Percentiles rank a stretch among this genome's conserved stretches.
phyloP scores from a whole-genome alignment of 2,888 invertebrate genomes.

The Gibbula magus region DNA sequence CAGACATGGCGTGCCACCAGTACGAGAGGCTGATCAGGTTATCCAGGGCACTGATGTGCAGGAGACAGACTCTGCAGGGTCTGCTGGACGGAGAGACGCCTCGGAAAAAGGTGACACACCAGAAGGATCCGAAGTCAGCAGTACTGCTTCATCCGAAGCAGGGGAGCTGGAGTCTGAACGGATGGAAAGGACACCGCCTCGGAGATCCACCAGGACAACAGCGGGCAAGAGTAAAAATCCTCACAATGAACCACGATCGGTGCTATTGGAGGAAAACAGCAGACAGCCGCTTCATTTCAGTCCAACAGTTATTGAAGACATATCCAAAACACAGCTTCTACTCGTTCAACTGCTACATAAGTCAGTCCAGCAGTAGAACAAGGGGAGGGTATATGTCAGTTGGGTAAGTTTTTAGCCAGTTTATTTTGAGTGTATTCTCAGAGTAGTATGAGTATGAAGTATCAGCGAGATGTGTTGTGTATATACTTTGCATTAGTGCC shows the following conservation, averaged over 20 bases:
- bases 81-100: not conserved
- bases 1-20: conserved; percentile 2
- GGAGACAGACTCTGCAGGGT: not conserved
- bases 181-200: not conserved
- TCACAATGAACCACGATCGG: not conserved
- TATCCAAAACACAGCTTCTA: not conserved
- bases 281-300: not conserved
- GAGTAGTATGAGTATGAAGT: not conserved
- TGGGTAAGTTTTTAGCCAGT: not conserved
- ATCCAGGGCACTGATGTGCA: not conserved
- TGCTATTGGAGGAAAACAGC: not conserved
- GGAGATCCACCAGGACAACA: not conserved
- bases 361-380: not conserved
- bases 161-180: not conserved
- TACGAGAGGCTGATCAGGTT: not conserved
- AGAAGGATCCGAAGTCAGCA: not conserved
- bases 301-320: not conserved
- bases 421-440: not conserved
- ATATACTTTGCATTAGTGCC: not conserved
- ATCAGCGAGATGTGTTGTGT: not conserved
- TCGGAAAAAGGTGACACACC: not conserved
- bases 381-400: not conserved
- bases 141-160: not conserved
- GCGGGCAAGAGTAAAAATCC: not conserved
- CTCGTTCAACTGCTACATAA: not conserved